A percentile compares a stretch with the other conserved stretches of the same genome.
These are phyloP conservation scores for Pseudomyrmex flavicornis DNA, from an alignment of 1,140 invertebrate species.

Conservation along the genomic window DNA sequence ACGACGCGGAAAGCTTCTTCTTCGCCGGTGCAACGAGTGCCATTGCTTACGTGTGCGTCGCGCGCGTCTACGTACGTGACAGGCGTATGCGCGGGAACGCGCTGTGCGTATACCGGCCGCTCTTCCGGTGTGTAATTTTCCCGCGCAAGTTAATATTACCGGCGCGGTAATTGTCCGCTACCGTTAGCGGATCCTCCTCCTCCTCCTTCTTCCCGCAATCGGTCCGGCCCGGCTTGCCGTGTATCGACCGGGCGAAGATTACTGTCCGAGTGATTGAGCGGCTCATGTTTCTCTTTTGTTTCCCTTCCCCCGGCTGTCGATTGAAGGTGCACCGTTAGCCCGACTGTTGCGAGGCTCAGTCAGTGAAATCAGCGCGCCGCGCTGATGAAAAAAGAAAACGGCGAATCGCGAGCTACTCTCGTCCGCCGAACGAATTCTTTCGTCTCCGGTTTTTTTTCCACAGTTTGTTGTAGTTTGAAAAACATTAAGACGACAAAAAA, in stretches of 20 bases:
- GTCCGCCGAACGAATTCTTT: background rate
- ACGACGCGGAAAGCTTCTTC: background rate
- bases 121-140: slow-evolving; percentile 71
- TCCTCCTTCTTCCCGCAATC: slow-evolving; percentile 21
- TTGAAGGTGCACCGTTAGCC: slow-evolving; percentile 22
- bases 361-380: slow-evolving; percentile 26
- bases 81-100: slow-evolving; percentile 18
- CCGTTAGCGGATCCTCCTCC: slow-evolving; percentile 70
- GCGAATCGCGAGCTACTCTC: background rate
- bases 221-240: slow-evolving; percentile 22
- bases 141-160: slow-evolving; percentile 67
- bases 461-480: background rate
- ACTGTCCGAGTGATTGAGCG: slow-evolving; percentile 70
- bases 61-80: slow-evolving; percentile 11
- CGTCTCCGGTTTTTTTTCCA: background rate
- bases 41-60: background rate
- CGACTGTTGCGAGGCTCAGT: slow-evolving; percentile 37
- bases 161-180: slow-evolving; percentile 69
- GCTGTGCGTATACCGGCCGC: slow-evolving; percentile 33
- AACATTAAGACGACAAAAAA: background rate
- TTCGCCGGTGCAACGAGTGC: slow-evolving; percentile 11
- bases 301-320: background rate
- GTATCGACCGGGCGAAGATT: slow-evolving; percentile 72
- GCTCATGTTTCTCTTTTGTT: slow-evolving; percentile 61
- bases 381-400: background rate